Base-by-base conservation (phyloP, 2,797 vertebrate species). In the Manis crassicaudata region DNA sequence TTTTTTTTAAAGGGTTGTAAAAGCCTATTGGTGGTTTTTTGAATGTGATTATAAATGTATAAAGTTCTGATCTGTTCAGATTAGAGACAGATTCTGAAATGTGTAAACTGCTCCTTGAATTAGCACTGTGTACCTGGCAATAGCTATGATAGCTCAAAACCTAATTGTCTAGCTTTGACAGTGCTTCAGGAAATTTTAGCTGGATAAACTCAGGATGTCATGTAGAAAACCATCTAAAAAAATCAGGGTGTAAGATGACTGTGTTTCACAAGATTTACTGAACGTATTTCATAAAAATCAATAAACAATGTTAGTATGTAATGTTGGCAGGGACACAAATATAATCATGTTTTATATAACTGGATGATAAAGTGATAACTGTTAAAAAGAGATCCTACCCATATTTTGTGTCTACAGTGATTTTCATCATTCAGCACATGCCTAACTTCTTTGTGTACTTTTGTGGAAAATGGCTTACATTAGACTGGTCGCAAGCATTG, bases 71-170 rank as follows among this genome's bases (percentile, higher is more conserved):
- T 76, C 23, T 92, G 56, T 5, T 63, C 40, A 76, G 58, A 88
- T 79, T 43, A 88, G 54, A 50, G 62, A 58, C 32, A 94, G n/a
- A 93, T 76, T 97, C 90, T 96, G 82, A 93, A 94, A 76, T 83
- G 43, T 84, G 10, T 73, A 91, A 96, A 67, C 16, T 68, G 65
- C 68, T 93, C 96, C 58, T 76, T 62, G 40, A 95, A 93, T 87
- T 70, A 94, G 80, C 62, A 43, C 20, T 92, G 14, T 82, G 52
- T 95, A 86, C 3, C 25, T 82, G n/a, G 63, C 62, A 88, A 16
- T 90, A 93, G 25, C 37, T 60, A 25, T 65, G 25, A 29, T 91
- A 91, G 46, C 11, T 88, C 37, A 79, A 92, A 94, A 85, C 16
- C 5, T 2, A 96, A 60, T 92, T 90, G 14, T 92, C 29, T 90